phyloP scores from a whole-genome alignment of 2,797 vertebrate genomes.

The Myripristis murdjan region DNA sequence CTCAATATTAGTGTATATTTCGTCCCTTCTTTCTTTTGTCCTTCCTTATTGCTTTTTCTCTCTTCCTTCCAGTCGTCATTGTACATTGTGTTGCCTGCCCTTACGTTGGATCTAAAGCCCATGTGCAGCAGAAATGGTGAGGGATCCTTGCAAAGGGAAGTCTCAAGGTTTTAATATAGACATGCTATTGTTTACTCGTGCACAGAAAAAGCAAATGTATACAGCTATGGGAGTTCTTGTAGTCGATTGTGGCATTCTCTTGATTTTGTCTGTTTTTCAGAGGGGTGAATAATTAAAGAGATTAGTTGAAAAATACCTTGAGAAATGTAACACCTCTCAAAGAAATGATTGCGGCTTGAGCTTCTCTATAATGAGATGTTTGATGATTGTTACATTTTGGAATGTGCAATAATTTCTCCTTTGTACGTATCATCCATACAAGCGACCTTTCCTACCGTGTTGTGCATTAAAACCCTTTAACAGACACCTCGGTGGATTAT shows the following conservation, averaged over 20 bases:
- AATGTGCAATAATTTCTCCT: too few relatives aligned
- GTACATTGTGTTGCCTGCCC: slow-evolving; percentile 64
- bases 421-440: too few relatives aligned
- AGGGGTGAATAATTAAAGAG: too few relatives aligned
- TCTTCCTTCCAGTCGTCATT: slow-evolving; percentile 48
- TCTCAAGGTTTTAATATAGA: slow-evolving; percentile 56
- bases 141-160: slow-evolving; percentile 49
- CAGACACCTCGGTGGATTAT: too few relatives aligned
- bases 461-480: too few relatives aligned
- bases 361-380: too few relatives aligned
- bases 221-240: background rate
- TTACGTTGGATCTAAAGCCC: slow-evolving; percentile 44
- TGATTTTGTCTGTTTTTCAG: background rate
- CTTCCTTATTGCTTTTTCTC: slow-evolving; percentile 32
- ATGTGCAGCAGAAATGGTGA: slow-evolving; percentile 56
- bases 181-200: slow-evolving; percentile 48
- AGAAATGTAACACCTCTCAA: too few relatives aligned
- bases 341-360: too few relatives aligned
- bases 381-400: too few relatives aligned
- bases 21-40: slow-evolving; percentile 21
- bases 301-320: too few relatives aligned
- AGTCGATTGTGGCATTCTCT: background rate
- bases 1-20: slow-evolving; percentile 29
- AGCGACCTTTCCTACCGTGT: too few relatives aligned
- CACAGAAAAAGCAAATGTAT: slow-evolving; percentile 53